Evolutionary conservation across 2,797 vertebrate genomes (phyloP), one percentile per base, ranked within the genome.

Genomic region (Podargus strigoides): DNA sequence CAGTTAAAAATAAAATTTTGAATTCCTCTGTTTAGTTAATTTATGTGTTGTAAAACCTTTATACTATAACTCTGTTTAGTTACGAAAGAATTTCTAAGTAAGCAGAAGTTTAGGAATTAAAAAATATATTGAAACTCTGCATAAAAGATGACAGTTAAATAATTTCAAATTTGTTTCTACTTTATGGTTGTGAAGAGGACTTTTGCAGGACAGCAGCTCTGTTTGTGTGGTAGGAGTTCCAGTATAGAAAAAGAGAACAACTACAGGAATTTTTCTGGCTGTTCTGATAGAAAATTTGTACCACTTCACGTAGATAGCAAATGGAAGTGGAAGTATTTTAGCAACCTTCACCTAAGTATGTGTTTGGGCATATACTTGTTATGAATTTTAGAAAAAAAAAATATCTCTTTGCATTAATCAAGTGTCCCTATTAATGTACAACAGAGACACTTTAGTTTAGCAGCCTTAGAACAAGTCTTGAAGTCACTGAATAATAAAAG

Each of bases 391-490:
- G 53, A 26, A 37, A 81, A 47, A 55, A 46, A 37, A 81, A 47
- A 55, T 41, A 27, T 9, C 8, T 68, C 20, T 78, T 28, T 3
- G 0, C 1, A 0, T 66, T 46, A 66, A 36, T 66, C 32, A 50
- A 58, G 27, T 63, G 27, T 47, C 10, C 3, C 16, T 63, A 0
- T 80, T 42, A 88, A 24, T 28, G 28, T 23, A 77, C 14, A 86
- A 32, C 37, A 47, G 44, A 67, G 17, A n/a, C 22, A 30, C 28
- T 66, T 83, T 53, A 34, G 36, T 82, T 78, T 36, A 81, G 47
- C 36, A 85, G 7, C 36, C 14, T n/a, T 75, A 21, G 28, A 58
- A 26, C 63, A 63, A 56, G 24, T 52, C 21, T 87, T 70, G 13
- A 67, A 78, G 27, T 87, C 78, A 67, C 20, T 47, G 34, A 64